Evolutionary conservation across 2,797 vertebrate genomes (phyloP).

Genomic region (Siniperca undulata): DNA sequence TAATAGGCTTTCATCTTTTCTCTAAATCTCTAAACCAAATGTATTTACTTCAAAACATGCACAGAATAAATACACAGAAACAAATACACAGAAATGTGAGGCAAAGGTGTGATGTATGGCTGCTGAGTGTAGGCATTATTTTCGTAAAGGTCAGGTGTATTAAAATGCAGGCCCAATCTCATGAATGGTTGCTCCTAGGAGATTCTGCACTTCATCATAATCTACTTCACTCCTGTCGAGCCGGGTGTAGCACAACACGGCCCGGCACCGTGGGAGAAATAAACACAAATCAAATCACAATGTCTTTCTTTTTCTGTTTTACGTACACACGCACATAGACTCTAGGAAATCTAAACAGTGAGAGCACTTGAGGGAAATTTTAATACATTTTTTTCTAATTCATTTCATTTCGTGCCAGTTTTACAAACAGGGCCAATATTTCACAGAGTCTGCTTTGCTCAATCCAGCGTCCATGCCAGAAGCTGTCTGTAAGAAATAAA

Average conservation of each 20-base stretch:
- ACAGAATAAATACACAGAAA: conserved; percentile 15
- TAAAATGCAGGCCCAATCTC: conserved; percentile 40
- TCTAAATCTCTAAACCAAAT: conserved; percentile 3
- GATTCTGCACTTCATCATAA: conserved; percentile 54
- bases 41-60: conserved; percentile 5
- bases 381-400: conserved; percentile 7
- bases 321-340: background rate
- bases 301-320: conserved; percentile 6
- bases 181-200: conserved; percentile 52
- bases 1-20: background rate
- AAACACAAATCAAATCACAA: conserved; percentile 39
- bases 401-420: conserved; percentile 5
- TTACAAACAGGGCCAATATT: conserved; percentile 17
- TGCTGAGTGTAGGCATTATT: conserved; percentile 35
- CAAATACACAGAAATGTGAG: conserved; percentile 4
- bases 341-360: background rate
- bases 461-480: background rate
- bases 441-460: conserved; percentile 6
- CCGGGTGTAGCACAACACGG: conserved; percentile 2
- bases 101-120: conserved; percentile 18
- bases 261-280: background rate
- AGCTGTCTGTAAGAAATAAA: conserved; percentile 13
- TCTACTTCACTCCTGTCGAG: conserved; percentile 40
- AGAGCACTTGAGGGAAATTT: conserved; percentile 12
- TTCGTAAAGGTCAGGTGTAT: conserved; percentile 62